Base-by-base conservation (phyloP, 2,797 vertebrate genomes). In the Lepidocolaptes lacrymiger region DNA sequence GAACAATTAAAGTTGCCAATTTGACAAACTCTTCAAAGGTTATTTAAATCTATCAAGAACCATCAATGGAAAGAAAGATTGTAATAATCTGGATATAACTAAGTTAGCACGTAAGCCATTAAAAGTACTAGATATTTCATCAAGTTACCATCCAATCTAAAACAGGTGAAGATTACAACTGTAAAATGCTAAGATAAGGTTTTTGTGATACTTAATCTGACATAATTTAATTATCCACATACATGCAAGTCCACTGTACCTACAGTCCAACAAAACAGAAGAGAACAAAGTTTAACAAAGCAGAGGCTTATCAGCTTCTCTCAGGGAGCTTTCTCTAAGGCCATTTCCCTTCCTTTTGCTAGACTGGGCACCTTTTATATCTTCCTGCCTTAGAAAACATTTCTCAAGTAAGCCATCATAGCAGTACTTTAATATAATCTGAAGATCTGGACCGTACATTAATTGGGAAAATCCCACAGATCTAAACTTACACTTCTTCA, bases 1-100 rank as follows among this genome's bases (percentile, higher is more conserved):
- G 54, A 86, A 92, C 83, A 90, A 73, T 86, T 89, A 68, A 78
- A 77, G 49, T 46, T 69, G 56, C 52, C 79, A 88, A 68, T 79
- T 85, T 74, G 61, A 67, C 43, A 84, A 85, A 59, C 44, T 68
- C 19, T 83, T 88, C 67, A 77, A 85, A 91, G 68, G 52, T 74
- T 78, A 73, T 55, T 88, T 72, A 78, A 72, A 64, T 62, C 19
- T 78, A 49, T 62, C 66, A 81, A 55, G 71, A n/a, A 69, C 78
- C 55, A 62, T 30, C 44, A 28, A 3, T 44, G 67, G 37, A 68
- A 84, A 90, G 10, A 66, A 91, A 81, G 27, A 43, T n/a, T 75
- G 85, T 61, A 58, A 39, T 13, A 72, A 51, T 13, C 46, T 85
- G 51, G 48, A 66, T 72, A 68, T 58, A 72, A 78, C 10, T 36